Evolutionary conservation across 2,797 vertebrate genomes (phyloP).

Genomic region (Sebastes nivosus): DNA sequence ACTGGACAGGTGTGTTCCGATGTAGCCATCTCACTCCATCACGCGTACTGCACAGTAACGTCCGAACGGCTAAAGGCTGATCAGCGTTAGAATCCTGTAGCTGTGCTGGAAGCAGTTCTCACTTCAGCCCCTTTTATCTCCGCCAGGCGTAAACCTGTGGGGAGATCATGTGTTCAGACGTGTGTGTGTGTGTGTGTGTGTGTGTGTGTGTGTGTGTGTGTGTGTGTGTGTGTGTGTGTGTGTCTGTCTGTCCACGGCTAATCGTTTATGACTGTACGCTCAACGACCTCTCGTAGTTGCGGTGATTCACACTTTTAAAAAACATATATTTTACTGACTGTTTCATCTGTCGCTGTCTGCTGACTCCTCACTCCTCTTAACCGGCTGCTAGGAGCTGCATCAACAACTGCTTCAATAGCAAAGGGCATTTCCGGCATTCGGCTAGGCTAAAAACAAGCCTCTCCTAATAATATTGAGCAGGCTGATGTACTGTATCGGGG

Average conservation of each 20-base stretch:
- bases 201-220: not conserved
- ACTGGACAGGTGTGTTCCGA: too few species aligned
- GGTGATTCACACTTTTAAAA: not conserved
- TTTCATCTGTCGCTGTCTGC: not conserved
- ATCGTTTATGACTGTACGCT: not conserved
- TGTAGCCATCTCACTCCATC: too few species aligned
- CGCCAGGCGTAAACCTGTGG: not conserved
- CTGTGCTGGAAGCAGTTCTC: too few species aligned
- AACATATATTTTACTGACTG: not conserved
- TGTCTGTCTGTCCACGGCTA: not conserved
- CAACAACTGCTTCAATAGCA: too few species aligned
- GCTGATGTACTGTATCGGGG: too few species aligned
- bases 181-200: not conserved
- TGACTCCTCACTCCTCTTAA: too few species aligned
- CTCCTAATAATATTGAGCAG: not conserved
- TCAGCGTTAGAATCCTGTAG: too few species aligned
- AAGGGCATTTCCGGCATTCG: too few species aligned
- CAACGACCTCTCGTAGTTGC: not conserved
- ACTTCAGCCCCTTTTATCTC: not conserved
- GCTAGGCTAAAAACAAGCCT: not conserved
- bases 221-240: not conserved
- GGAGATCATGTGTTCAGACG: not conserved
- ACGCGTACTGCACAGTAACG: too few species aligned
- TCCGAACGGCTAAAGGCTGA: too few species aligned
- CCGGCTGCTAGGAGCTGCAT: too few species aligned